A percentile compares a stretch with the other conserved stretches of the same genome.
Evolutionary conservation across 2,113 vertebrate genomes (phyloP).

Genomic region (Globicephala melas): DNA sequence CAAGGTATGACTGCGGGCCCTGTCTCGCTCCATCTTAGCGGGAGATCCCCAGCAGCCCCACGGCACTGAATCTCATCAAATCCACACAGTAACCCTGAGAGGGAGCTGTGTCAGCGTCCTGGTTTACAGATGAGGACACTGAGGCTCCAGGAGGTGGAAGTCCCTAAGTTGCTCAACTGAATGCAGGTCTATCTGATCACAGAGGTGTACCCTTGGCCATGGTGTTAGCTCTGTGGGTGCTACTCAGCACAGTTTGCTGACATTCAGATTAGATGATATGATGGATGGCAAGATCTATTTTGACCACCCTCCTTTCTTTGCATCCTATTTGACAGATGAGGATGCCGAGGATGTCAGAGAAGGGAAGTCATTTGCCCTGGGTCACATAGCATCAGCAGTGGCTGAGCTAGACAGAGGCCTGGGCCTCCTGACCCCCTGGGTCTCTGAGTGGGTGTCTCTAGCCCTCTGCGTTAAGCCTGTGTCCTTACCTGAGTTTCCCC

Average conservation of each 20-base stretch:
- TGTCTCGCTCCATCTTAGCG: fast-evolving
- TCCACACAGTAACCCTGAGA: background rate
- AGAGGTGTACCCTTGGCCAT: background rate
- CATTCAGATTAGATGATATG: background rate
- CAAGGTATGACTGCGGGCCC: constrained; percentile 86
- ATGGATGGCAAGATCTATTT: background rate
- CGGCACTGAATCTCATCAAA: background rate
- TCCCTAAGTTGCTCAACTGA: background rate
- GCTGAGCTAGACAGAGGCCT: background rate
- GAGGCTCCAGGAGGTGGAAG: background rate
- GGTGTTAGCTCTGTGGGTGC: background rate
- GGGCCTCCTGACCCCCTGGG: background rate
- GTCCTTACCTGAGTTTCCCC: background rate
- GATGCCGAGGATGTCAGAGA: background rate
- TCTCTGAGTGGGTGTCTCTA: background rate
- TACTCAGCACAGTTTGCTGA: background rate
- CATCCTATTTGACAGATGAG: background rate
- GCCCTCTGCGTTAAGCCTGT: background rate
- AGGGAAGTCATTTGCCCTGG: background rate
- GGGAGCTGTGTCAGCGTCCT: background rate
- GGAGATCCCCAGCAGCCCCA: background rate
- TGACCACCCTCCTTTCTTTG: background rate
- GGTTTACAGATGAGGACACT: background rate
- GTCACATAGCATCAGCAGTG: background rate
- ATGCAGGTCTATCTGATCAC: background rate